These are phyloP conservation scores for Diplosoma virens DNA, from an alignment of 23 tunicate species.

Conservation along the genomic window DNA sequence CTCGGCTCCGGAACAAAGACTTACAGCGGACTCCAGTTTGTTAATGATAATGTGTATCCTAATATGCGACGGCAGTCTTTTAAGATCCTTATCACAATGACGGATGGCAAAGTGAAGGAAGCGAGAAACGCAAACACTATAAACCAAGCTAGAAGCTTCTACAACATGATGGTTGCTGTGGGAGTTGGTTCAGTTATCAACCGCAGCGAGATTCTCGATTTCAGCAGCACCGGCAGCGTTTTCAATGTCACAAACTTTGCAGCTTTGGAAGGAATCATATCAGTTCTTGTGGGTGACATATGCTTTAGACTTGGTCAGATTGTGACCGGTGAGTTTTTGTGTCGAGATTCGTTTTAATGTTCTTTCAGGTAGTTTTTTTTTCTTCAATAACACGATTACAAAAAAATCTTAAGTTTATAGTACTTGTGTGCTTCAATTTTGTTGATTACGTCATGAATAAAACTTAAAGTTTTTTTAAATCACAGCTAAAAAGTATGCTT, in stretches of 20 bases:
- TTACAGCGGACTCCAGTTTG: slow-evolving; percentile 65
- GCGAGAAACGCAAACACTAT: slow-evolving; percentile 57
- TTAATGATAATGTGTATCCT: slow-evolving; percentile 50
- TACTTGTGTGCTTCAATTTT: too few relatives aligned
- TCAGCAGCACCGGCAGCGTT: slow-evolving; percentile 29
- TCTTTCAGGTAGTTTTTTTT: too few relatives aligned
- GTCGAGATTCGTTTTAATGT: too few relatives aligned
- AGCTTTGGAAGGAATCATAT: slow-evolving; percentile 47
- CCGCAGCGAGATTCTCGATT: slow-evolving; percentile 48
- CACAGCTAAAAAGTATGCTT: too few relatives aligned
- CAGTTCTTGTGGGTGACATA: slow-evolving; percentile 54
- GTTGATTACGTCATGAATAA: too few relatives aligned
- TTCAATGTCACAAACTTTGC: slow-evolving; percentile 64
- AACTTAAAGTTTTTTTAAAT: too few relatives aligned
- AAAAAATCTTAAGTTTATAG: too few relatives aligned
- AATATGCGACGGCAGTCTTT: slow-evolving; percentile 35
- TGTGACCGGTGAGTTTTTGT: slow-evolving; percentile 4
- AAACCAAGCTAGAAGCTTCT: slow-evolving; percentile 42
- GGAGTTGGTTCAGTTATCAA: slow-evolving; percentile 76
- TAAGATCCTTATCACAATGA: slow-evolving; percentile 87
- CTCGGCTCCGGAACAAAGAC: slow-evolving; percentile 88
- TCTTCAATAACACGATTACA: too few relatives aligned
- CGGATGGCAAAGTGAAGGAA: slow-evolving; percentile 87
- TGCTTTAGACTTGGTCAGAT: slow-evolving; percentile 43
- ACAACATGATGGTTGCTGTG: slow-evolving; percentile 75